Evolutionary conservation across 2,888 invertebrate genomes (phyloP), one percentile per base, ranked within the genome.

Genomic region (Spialia ferax): DNA sequence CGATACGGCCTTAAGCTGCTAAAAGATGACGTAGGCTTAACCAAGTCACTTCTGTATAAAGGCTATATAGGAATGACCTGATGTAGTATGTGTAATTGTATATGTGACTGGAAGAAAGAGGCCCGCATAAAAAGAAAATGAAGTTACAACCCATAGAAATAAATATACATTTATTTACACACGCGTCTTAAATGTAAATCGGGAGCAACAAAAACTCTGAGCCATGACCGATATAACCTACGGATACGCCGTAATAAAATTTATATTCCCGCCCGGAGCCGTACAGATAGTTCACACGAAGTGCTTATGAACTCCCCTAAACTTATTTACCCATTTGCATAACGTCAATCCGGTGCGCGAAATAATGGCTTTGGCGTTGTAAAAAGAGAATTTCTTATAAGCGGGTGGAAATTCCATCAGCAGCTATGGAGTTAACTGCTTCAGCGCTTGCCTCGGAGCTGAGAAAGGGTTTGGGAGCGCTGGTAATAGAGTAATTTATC

Each of bases 401-500:
- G 81, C 78, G 81, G 79, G 79, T 20, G 76, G 77, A 79, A 84
- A 85, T 86, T 84, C 83, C 83, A 86, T 87, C 86, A 80, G 22
- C 23, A 13, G 32, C 61, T 54, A 45, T 10, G 38, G 63, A 52
- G 68, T 52, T 60, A 56, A 23, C 42, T 60, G 45, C 54, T 23
- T 45, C 20, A 8, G 4, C 48, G 38, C n/a, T 38, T 15, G 42
- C 42, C n/a, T 15, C 76, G 80, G 74, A 76, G 83, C 81, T 82
- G 70, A 56, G 70, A 73, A 87, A 86, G 87, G 88, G 88, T 85
- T 50, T 11, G 20, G 75, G 80, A 77, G 78, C 80, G 80, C 81
- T 82, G 81, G 89, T 88, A 89, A 91, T 90, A 89, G 89, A 91
- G 90, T 89, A 88, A 91, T 91, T 90, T 91, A 91, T 88, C 89